Base-by-base conservation (phyloP, 2,797 vertebrate species). In the Valencia hispanica region DNA sequence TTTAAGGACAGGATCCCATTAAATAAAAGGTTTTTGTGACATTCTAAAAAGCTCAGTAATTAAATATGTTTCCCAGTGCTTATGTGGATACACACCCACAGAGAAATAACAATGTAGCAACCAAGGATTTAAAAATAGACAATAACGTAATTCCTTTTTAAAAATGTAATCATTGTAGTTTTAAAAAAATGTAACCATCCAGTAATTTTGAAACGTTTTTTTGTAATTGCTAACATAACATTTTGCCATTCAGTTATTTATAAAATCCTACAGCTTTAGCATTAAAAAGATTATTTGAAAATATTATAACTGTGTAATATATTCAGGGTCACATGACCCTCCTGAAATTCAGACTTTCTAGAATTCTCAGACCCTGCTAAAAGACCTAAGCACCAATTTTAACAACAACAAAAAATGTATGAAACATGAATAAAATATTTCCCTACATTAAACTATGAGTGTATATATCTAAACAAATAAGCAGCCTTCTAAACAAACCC, bases 1-100 rank as follows among this genome's bases (percentile, higher is more conserved):
- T 51, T 53, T 65, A n/a, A 72, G 72, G 72, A 53, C 68, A n/a
- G 6, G n/a, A 43, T 17, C 36, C 39, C 6, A 57, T 68, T 43
- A 17, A 43, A 25, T n/a, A 36, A 63, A 10, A 34, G 17, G 9
- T 63, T 63, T 63, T 15, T 34, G 7, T 20, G 12, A 61, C 57
- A 61, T 61, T 61, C 30, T 3, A 18, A 15, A 3, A 39, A 8
- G 3, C 20, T 25, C 34, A 39, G 61, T 63, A 17, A 36, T 63
- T 39, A 36, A 32, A 61, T 34, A 61, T 61, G 32, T 63, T 63
- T 39, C 8, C 9, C 57, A 8, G 15, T 59, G 30, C 27, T 57
- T 3, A 5, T 15, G 27, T 59, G 55, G 55, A 32, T 15, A 14
- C 12, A 32, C 27, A 17, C 22, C 12, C 27, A 59, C 55, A 51